Conservation (phyloP, 92 coral and sea anemone genomes). For the Bergia sp. region DNA sequence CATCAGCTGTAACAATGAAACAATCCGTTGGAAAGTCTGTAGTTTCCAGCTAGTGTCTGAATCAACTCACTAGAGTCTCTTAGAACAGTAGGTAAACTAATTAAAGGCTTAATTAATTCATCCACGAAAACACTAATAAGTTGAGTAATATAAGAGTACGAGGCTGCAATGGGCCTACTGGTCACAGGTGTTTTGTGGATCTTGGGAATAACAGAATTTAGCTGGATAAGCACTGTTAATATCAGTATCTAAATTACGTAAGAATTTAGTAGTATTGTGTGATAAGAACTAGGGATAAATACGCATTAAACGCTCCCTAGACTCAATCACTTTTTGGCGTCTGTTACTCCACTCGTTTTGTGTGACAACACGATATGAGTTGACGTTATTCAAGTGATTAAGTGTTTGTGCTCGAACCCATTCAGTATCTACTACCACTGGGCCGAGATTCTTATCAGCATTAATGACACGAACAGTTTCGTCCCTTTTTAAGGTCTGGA, state of each 20-base stretch:
- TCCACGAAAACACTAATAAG: constrained; percentile 57
- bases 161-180: constrained; percentile 44
- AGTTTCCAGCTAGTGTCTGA: constrained; percentile 35
- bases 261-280: neutral
- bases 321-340: constrained; percentile 13
- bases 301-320: constrained; percentile 1
- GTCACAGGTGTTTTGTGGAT: constrained; percentile 23
- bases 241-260: constrained; percentile 17
- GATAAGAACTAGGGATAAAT: constrained; percentile 1
- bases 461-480: neutral
- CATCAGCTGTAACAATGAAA: constrained; percentile 55
- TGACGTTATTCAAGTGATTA: neutral
- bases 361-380: constrained; percentile 19
- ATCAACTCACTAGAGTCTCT: constrained; percentile 58
- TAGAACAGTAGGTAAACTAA: constrained; percentile 51
- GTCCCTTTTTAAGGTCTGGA: constrained; percentile 4
- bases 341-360: constrained; percentile 21
- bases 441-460: constrained; percentile 24
- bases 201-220: constrained; percentile 17
- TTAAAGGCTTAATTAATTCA: constrained; percentile 44
- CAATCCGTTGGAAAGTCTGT: constrained; percentile 19
- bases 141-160: constrained; percentile 43
- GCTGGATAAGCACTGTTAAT: constrained; percentile 1
- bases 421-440: constrained; percentile 4
- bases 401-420: constrained; percentile 16